These are phyloP conservation scores for Bactericera cockerelli DNA, from an alignment of 1,140 invertebrate genomes.

Conservation along the genomic window DNA sequence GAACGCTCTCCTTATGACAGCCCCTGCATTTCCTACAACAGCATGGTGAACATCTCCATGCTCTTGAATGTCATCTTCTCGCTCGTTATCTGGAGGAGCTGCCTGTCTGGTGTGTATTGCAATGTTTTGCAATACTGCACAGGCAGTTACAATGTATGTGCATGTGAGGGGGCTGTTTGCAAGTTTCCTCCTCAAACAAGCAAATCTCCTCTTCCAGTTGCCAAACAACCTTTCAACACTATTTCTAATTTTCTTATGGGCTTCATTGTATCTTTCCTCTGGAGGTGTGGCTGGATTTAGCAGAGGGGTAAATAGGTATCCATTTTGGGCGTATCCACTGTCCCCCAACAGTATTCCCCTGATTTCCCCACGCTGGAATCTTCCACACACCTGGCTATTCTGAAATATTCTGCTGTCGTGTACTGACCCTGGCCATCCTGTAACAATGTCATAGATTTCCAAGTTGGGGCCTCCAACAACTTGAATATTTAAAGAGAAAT, in stretches of 20 bases:
- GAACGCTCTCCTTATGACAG: too few species aligned
- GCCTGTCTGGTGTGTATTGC: too few species aligned
- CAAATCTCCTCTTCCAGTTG: constrained; percentile 15
- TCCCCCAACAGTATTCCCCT: background rate
- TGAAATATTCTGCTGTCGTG: background rate
- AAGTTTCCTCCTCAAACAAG: constrained; percentile 4
- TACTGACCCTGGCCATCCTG: constrained; percentile 27
- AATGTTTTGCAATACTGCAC: too few species aligned
- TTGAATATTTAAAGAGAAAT: constrained; percentile 31
- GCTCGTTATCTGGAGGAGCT: too few species aligned
- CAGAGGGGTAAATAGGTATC: constrained; percentile 14
- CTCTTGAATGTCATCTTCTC: too few species aligned
- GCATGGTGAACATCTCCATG: too few species aligned
- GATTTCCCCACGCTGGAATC: background rate
- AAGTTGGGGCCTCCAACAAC: constrained; percentile 26
- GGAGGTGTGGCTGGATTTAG: background rate
- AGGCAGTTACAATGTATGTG: too few species aligned
- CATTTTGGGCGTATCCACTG: too few species aligned
- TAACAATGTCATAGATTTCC: constrained; percentile 27
- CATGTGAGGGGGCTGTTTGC: background rate
- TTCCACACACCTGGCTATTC: background rate
- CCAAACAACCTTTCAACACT: constrained; percentile 14
- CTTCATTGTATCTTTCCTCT: constrained; percentile 11
- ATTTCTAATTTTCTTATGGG: constrained; percentile 13
- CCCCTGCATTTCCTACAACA: too few species aligned